Conservation (phyloP, 1,140 invertebrate species). For the Lasaia peninsularis region DNA sequence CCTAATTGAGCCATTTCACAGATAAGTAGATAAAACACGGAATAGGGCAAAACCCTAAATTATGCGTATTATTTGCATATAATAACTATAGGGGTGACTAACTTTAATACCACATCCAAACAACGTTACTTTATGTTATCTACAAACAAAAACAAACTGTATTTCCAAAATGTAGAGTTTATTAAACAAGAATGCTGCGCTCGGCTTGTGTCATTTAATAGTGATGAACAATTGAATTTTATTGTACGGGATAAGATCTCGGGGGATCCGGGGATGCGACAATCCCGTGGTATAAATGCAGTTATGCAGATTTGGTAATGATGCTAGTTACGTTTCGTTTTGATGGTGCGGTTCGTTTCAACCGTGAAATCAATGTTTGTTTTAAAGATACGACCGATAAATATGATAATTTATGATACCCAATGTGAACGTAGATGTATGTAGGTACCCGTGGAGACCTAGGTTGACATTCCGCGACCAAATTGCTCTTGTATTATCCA, state of each 20-base stretch:
- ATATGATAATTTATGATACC: neutral
- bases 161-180: neutral
- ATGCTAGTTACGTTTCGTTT: conserved; percentile 47
- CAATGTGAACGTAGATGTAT: no score
- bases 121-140: conserved; percentile 5
- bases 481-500: no score
- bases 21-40: conserved; percentile 76
- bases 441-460: no score
- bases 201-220: conserved; percentile 22
- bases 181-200: conserved; percentile 13
- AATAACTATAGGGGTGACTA: conserved; percentile 65
- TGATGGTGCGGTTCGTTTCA: conserved; percentile 42
- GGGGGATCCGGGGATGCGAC: conserved; percentile 47
- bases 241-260: conserved; percentile 34
- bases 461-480: no score
- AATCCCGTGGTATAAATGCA: conserved; percentile 51
- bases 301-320: conserved; percentile 68
- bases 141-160: conserved; percentile 23
- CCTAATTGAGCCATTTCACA: conserved; percentile 74
- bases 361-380: conserved; percentile 27
- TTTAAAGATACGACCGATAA: conserved; percentile 15
- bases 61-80: conserved; percentile 74
- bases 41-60: conserved; percentile 60
- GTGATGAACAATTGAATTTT: conserved; percentile 34
- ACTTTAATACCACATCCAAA: conserved; percentile 14